Evolutionary conservation across 1,140 invertebrate species (phyloP).

Genomic region (Formica exsecta): DNA sequence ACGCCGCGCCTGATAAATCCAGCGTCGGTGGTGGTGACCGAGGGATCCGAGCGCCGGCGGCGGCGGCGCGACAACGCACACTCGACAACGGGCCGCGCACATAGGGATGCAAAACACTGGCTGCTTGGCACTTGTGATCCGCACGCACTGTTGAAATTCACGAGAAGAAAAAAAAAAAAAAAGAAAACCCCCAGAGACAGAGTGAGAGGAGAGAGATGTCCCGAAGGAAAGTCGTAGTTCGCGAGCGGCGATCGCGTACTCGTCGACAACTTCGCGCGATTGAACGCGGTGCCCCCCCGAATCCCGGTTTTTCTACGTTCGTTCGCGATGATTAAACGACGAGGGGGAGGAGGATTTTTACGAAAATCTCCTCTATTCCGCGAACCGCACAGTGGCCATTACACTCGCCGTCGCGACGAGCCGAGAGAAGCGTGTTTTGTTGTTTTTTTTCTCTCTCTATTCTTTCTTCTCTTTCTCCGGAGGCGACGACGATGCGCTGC

Average conservation of each 20-base stretch:
- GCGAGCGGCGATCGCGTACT: conserved; percentile 12
- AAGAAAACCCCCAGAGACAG: neutral
- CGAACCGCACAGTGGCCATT: conserved; percentile 70
- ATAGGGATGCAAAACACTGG: conserved; percentile 69
- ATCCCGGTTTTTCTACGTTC: neutral
- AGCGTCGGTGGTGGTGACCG: conserved; percentile 29
- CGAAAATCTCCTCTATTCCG: conserved; percentile 35
- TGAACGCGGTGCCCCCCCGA: neutral
- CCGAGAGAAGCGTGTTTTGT: conserved; percentile 68
- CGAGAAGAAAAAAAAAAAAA: conserved; percentile 10
- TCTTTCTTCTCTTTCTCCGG: conserved; percentile 8
- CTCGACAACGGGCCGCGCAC: conserved; percentile 75
- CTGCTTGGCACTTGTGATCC: conserved; percentile 64
- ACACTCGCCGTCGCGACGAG: conserved; percentile 67
- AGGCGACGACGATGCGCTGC: conserved; percentile 63
- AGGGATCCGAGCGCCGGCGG: conserved; percentile 61
- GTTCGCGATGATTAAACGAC: conserved; percentile 1
- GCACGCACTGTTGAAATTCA: conserved; percentile 69
- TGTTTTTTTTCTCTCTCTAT: conserved; percentile 20
- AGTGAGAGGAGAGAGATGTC: neutral
- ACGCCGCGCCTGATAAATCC: conserved; percentile 56
- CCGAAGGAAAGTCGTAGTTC: neutral
- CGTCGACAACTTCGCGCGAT: neutral
- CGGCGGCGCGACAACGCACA: conserved; percentile 67
- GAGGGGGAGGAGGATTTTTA: too few species aligned